Base-by-base conservation (phyloP, 2,888 invertebrate genomes). In the Lottia scabra region DNA sequence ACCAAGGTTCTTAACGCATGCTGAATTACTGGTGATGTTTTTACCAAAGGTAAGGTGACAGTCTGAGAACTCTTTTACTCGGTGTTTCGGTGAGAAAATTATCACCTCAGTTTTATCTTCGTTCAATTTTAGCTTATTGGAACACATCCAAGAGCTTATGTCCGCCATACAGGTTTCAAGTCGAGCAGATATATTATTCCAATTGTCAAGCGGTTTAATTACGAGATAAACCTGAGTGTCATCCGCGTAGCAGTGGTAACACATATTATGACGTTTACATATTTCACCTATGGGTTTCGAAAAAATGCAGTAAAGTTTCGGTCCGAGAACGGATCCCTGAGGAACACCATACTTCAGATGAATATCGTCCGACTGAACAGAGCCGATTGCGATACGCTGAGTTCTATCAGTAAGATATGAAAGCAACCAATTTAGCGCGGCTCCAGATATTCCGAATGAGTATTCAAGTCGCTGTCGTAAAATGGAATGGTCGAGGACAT, bases 271-370 rank as follows among this genome's bases (percentile, higher is more conserved):
- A 5, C 69, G 63, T 38, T n/a, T 16, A 69, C 64, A 64, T 43
- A 64, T 69, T 43, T 63, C 13, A 2, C 69, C 69, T 27, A 70
- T 38, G 70, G 65, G n/a, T 65, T 65, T 30, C 65, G 70, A 15
- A 65, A 65, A 46, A 46, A 46, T 46, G 16, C 46, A 46, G 16
- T 46, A 46, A 15, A 46, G 46, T 46, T 46, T 46, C 2, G 3
- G 46, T 46, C 46, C 46, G 3, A 46, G 46, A 2, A 46, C 3
- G 46, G 46, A 46, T 46, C n/a, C n/a, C n/a, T n/a, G n/a, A n/a
- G n/a, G n/a, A n/a, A n/a, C n/a, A n/a, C n/a, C n/a, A n/a, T n/a
- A 46, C 16, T 46, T 16, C 6, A 70, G 65, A 30, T 65, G 27
- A 16, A 19, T 56, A 27, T 45, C 27, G n/a, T 65, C 65, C 19